phyloP scores from a whole-genome alignment of 2,113 vertebrate genomes.

The Fukomys damarensis region DNA sequence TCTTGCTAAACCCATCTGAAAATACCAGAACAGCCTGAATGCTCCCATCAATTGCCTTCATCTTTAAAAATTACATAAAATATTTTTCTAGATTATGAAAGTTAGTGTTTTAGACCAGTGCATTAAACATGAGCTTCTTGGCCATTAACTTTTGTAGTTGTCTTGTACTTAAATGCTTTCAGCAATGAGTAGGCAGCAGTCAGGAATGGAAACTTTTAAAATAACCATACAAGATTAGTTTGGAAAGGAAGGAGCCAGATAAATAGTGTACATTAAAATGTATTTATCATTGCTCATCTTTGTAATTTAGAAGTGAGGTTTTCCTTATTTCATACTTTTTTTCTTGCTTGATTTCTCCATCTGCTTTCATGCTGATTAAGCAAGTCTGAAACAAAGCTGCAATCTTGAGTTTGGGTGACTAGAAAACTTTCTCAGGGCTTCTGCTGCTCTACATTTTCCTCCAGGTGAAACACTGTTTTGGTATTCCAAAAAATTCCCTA shows the following conservation, averaged over 20 bases:
- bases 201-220: neutral
- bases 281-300: neutral
- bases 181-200: neutral
- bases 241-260: neutral
- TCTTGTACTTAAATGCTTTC: neutral
- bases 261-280: neutral
- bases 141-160: neutral
- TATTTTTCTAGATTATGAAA: neutral
- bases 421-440: neutral
- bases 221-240: neutral
- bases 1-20: neutral
- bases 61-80: neutral
- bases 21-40: too few species aligned
- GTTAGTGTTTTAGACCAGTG: neutral
- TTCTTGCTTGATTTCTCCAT: neutral
- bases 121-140: neutral
- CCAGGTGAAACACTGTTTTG: neutral
- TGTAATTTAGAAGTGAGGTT: conserved; percentile 45
- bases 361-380: conserved; percentile 11
- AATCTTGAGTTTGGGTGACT: neutral
- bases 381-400: neutral
- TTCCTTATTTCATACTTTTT: conserved; percentile 37
- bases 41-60: neutral
- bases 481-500: neutral
- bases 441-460: neutral